Evolutionary conservation across 1,140 invertebrate genomes (phyloP).

Genomic region (Hyphantria cunea): DNA sequence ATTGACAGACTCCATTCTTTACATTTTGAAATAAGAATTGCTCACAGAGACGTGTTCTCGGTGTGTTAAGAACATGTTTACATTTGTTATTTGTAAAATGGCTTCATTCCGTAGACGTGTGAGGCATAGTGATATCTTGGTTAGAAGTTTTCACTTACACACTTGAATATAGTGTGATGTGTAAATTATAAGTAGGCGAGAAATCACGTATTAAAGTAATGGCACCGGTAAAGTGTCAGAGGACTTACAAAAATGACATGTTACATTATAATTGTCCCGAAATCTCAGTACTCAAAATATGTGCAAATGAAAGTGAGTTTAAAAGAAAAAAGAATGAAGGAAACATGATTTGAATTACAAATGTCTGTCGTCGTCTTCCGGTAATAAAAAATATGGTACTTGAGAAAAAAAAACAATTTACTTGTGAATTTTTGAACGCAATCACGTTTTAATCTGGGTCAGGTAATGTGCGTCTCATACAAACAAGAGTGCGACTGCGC

Average conservation of each 20-base stretch:
- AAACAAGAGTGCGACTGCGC: slow-evolving; percentile 5
- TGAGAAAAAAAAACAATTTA: slow-evolving; percentile 20
- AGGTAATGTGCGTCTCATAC: slow-evolving; percentile 22
- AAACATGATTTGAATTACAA: slow-evolving; percentile 8
- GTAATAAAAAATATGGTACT: slow-evolving; percentile 11
- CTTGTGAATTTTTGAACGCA: slow-evolving; percentile 19
- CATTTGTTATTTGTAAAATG: slow-evolving; percentile 13
- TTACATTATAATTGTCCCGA: too few relatives aligned
- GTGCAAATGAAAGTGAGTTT: slow-evolving; percentile 15
- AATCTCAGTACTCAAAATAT: slow-evolving; percentile 6
- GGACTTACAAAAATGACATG: too few relatives aligned
- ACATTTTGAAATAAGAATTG: slow-evolving; percentile 31
- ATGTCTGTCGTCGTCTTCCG: slow-evolving; percentile 20
- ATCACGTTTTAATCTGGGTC: slow-evolving; percentile 26
- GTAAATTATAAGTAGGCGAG: too few relatives aligned
- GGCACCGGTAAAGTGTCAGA: too few relatives aligned
- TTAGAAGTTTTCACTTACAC: slow-evolving; percentile 15
- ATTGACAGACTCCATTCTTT: slow-evolving; percentile 34
- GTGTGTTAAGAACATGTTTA: slow-evolving; percentile 10
- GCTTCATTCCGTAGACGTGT: background rate
- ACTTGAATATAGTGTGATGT: background rate
- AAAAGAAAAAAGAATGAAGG: slow-evolving; percentile 27
- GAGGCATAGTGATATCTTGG: background rate
- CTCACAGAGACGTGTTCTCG: slow-evolving; percentile 8
- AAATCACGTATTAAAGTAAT: too few relatives aligned